These are phyloP conservation scores for Chaetodon trifasciatus DNA, from an alignment of 2,797 vertebrate genomes.

Conservation along the genomic window DNA sequence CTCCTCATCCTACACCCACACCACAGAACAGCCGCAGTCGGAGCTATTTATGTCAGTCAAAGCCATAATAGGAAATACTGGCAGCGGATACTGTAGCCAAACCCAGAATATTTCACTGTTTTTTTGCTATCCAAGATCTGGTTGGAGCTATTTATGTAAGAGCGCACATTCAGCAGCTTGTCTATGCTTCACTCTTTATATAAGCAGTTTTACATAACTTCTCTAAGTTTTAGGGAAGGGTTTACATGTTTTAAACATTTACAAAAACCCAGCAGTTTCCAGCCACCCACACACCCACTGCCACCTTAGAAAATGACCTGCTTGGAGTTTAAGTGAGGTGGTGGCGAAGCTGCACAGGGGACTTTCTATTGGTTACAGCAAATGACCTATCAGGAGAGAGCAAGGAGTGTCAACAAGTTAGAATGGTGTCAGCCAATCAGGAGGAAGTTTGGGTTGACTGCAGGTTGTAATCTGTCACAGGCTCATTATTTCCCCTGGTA, in stretches of 20 bases:
- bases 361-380: constrained; percentile 64
- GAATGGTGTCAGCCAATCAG: constrained; percentile 44
- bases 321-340: background rate
- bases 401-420: constrained; percentile 40
- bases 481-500: background rate
- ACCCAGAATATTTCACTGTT: constrained; percentile 44
- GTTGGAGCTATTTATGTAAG: constrained; percentile 68
- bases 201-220: constrained; percentile 67
- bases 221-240: background rate
- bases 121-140: constrained; percentile 32
- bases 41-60: constrained; percentile 27
- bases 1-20: constrained; percentile 7
- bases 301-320: constrained; percentile 50
- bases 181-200: constrained; percentile 62
- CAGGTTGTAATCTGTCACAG: constrained; percentile 4
- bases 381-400: constrained; percentile 56
- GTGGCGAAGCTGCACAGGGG: background rate
- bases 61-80: constrained; percentile 17
- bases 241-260: constrained; percentile 1
- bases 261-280: constrained; percentile 16
- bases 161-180: constrained; percentile 25
- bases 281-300: constrained; percentile 12
- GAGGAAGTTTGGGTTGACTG: background rate
- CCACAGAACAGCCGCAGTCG: background rate
- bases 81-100: constrained; percentile 31